Percentiles rank a stretch among this genome's conserved stretches.
Evolutionary conservation across 2,888 invertebrate genomes (phyloP).

Genomic region (Tetragonisca angustula): DNA sequence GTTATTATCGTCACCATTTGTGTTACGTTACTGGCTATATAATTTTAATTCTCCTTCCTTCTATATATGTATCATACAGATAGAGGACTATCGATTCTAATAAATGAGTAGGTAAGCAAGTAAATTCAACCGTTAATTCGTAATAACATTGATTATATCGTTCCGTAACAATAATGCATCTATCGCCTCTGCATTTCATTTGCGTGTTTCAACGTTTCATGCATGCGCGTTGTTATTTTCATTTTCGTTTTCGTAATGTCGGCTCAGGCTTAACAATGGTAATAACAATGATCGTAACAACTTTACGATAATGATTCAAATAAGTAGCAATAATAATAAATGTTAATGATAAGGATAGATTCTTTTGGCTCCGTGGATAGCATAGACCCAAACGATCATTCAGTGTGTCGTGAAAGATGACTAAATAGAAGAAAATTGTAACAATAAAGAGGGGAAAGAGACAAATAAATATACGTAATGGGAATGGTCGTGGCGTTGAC

Average conservation of each 20-base stretch:
- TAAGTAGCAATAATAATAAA: not conserved
- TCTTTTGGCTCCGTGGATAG: not conserved
- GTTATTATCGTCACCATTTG: constrained; percentile 63
- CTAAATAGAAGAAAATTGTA: not conserved
- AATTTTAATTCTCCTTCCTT: constrained; percentile 70
- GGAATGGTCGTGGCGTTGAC: not conserved
- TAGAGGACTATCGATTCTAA: constrained; percentile 61
- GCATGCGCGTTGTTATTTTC: not conserved
- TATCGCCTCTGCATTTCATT: constrained; percentile 42
- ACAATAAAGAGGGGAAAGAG: not conserved
- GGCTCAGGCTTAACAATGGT: constrained; percentile 1
- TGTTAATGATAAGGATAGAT: not conserved
- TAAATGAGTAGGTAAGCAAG: constrained; percentile 3
- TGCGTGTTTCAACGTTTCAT: not conserved
- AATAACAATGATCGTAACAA: constrained; percentile 6
- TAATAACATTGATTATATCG: constrained; percentile 18
- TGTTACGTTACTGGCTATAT: constrained; percentile 73
- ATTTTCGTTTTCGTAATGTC: not conserved
- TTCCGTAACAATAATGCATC: constrained; percentile 57
- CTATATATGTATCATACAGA: not conserved
- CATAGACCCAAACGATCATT: not conserved
- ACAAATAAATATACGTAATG: not conserved
- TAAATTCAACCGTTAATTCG: constrained; percentile 24
- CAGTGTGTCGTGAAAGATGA: not conserved
- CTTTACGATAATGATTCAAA: constrained; percentile 11